Percentiles rank a stretch among this genome's conserved stretches.
phyloP scores from a whole-genome alignment of 1,140 invertebrate species.

The Leptinotarsa defecta region DNA sequence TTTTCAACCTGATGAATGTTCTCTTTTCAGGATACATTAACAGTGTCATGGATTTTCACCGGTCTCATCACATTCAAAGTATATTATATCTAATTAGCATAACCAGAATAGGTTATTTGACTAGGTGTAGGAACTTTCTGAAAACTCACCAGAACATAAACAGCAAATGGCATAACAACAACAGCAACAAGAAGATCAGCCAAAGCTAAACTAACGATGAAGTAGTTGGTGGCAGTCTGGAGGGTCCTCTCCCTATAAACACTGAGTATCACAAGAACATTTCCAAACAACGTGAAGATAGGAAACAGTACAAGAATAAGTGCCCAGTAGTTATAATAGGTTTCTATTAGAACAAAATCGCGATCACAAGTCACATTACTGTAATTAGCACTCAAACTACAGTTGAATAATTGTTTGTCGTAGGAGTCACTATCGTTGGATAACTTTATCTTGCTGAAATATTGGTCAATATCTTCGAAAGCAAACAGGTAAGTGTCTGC shows the following conservation, averaged over 20 bases:
- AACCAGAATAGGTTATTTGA: too few species aligned
- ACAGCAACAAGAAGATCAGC: conserved; percentile 96
- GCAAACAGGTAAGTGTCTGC: conserved; percentile 47
- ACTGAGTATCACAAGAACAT: conserved; percentile 94
- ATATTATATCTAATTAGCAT: too few species aligned
- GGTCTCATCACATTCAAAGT: too few species aligned
- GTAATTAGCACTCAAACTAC: conserved; percentile 42
- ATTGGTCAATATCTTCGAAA: conserved; percentile 54
- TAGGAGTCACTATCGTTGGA: conserved; percentile 41
- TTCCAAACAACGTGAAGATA: conserved; percentile 93
- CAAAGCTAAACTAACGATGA: conserved; percentile 96
- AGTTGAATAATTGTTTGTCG: conserved; percentile 45
- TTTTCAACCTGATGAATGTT: too few species aligned
- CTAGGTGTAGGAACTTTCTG: too few species aligned
- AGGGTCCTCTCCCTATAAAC: conserved; percentile 88
- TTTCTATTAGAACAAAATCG: conserved; percentile 11
- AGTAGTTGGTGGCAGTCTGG: conserved; percentile 97
- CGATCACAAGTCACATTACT: conserved; percentile 43
- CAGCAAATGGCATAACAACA: conserved; percentile 98
- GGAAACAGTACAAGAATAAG: conserved; percentile 83
- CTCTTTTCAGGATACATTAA: too few species aligned
- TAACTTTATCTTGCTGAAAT: conserved; percentile 50
- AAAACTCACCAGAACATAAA: conserved; percentile 90
- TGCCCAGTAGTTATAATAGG: conserved; percentile 53
- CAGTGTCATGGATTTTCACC: too few species aligned